These are phyloP conservation scores for Drosophila neonasuta DNA, from an alignment of 2,888 invertebrate genomes.

Conservation along the genomic window DNA sequence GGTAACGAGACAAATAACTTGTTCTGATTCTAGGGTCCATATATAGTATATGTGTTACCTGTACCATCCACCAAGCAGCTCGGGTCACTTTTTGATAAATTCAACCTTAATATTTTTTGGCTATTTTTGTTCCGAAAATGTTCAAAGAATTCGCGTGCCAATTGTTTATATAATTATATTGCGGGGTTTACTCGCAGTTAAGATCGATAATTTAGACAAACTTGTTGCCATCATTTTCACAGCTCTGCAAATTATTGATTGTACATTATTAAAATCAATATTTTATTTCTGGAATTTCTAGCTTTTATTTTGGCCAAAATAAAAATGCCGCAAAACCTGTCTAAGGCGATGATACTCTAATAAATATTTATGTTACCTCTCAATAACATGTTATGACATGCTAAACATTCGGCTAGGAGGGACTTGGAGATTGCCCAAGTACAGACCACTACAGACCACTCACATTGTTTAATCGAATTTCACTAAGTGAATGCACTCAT, in stretches of 20 bases:
- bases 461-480: conserved; percentile 20
- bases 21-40: conserved; percentile 36
- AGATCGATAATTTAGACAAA: conserved; percentile 30
- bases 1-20: conserved; percentile 37
- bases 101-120: background rate
- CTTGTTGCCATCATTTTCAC: conserved; percentile 35
- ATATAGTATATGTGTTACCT: conserved; percentile 1
- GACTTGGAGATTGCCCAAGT: background rate
- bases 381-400: conserved; percentile 33
- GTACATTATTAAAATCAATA: conserved; percentile 27
- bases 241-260: conserved; percentile 22
- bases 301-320: conserved; percentile 25
- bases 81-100: conserved; percentile 1
- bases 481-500: conserved; percentile 35
- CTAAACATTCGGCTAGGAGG: conserved; percentile 8
- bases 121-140: background rate
- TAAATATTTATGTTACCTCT: conserved; percentile 36
- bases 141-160: conserved; percentile 32
- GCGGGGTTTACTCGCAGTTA: conserved; percentile 8
- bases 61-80: background rate
- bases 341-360: conserved; percentile 38
- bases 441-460: background rate
- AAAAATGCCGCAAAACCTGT: conserved; percentile 35
- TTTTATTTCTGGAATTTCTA: conserved; percentile 50
- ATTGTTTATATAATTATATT: conserved; percentile 9